phyloP scores from a whole-genome alignment of 2,888 invertebrate genomes.

The Xestia ashworthii region DNA sequence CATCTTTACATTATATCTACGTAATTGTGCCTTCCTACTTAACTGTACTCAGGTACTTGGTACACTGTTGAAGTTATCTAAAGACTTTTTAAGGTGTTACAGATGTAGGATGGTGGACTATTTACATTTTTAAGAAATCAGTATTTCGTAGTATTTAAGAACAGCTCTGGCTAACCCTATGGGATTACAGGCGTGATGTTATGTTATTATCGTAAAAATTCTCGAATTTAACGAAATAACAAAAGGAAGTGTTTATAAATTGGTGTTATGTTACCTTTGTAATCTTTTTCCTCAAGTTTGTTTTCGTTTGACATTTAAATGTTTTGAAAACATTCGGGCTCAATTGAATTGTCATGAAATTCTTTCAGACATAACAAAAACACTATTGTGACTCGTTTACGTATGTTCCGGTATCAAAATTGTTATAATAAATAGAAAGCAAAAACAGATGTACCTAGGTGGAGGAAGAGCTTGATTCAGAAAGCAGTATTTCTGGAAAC shows the following conservation, averaged over 20 bases:
- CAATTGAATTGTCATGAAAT: background rate
- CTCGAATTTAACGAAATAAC: background rate
- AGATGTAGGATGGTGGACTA: background rate
- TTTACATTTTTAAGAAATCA: background rate
- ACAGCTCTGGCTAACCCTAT: background rate
- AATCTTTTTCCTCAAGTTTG: background rate
- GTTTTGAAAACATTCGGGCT: slow-evolving; percentile 14
- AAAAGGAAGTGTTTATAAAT: background rate
- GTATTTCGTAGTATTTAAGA: background rate
- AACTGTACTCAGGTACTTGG: background rate
- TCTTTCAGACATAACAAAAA: slow-evolving; percentile 5
- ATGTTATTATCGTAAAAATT: background rate
- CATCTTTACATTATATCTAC: slow-evolving; percentile 26
- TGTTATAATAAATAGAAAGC: background rate
- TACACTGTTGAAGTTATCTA: background rate
- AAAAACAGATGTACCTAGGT: no score
- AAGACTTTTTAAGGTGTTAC: background rate
- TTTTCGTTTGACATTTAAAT: background rate
- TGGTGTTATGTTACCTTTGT: background rate
- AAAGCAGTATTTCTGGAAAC: background rate
- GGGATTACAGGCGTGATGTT: background rate
- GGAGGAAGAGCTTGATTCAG: background rate
- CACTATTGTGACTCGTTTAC: background rate
- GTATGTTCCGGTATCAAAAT: background rate
- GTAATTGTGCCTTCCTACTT: slow-evolving; percentile 23